Evolutionary conservation across 2,888 invertebrate genomes (phyloP), one percentile per base, ranked within the genome.

Genomic region (Aproaerema taeniolella): DNA sequence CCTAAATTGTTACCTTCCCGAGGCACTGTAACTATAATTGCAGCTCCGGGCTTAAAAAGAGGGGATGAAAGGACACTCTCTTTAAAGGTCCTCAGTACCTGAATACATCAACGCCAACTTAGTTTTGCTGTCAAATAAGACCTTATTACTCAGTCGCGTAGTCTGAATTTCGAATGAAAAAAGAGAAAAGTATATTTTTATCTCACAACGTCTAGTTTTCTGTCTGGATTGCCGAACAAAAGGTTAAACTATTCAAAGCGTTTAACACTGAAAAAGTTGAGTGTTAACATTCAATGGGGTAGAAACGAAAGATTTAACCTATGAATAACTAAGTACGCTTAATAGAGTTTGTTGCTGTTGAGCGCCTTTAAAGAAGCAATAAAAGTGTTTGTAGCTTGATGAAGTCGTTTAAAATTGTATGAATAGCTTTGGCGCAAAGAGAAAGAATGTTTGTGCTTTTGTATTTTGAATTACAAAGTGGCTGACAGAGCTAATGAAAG

Each of bases 11-110:
- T 72, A 63, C 69, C 58, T 59, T 62, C 68, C 67, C 52, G 49
- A 68, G 72, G 72, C 62, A 73, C 67, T 71, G 70, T 77, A 76
- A 74, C 78, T 76, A 72, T 82, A 82, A 82, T 82, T 82, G 76
- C 81, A 60, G 73, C 81, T 71, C 58, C 70, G 58, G 79, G 81
- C 35, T 30, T 30, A 12, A 38, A 40, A 38, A 42, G 38, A 28
- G 38, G 29, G 13, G 35, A 38, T 38, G 38, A 42, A 42, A 35
- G 42, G 38, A 30, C 33, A 30, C 38, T 51, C 59, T 56, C 60
- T 58, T 68, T 72, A 73, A 73, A 77, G 62, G 71, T 67, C 60
- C 61, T 61, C 54, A 66, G 58, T 57, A 61, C 61, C 54, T 61
- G 67, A 70, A 71, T 69, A 59, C 58, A 49, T 48, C 47, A 49